Evolutionary conservation across 2,888 invertebrate species (phyloP), one percentile per base, ranked within the genome.

Genomic region (Bombyx huttoni): DNA sequence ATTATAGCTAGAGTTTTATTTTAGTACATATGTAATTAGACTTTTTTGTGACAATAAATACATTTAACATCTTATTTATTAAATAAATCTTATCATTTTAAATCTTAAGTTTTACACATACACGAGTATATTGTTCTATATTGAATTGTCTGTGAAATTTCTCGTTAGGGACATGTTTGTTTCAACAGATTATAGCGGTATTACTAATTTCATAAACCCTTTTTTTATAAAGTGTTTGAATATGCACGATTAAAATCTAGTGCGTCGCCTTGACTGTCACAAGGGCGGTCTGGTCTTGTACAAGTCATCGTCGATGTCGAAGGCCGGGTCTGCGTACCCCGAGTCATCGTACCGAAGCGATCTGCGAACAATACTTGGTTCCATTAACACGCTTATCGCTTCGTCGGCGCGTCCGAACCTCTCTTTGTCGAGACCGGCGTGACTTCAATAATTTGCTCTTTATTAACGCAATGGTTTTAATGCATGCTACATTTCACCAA

Each of bases 261-360:
- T 78, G 69, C 84, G 81, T 63, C 82, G 78, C 45, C 83, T 78
- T 58, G 82, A 75, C 64, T 82, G 90, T 90, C 90, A 90, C 85
- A 90, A 87, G 59, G 75, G 80, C 45, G 89, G 78, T n/a, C 92
- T 90, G 55, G 90, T 75, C 69, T 93, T 93, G 75, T 90, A 93
- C 62, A 91, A 67, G 57, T 93, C 93, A 57, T 93, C 93, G 56
- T 93, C 93, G 58, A 92, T 87, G 65, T 92, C 93, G 59, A 92
- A 89, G 0, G 91, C 91, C 0, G 91, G 92, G 75, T 94, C 93
- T 2, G 91, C 91, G 68, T 92, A 93, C 8, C 93, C 93, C 24
- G 92, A 92, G 79, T 93, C 93, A 63, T 93, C 93, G 75, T 93
- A 93, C 49, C 91, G 86, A 33, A 89, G 70, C n/a, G 90, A 89